Percentiles rank a stretch among this genome's conserved stretches.
These are phyloP conservation scores for Psittacus erithacus DNA, from an alignment of 2,113 vertebrate species.

Conservation along the genomic window DNA sequence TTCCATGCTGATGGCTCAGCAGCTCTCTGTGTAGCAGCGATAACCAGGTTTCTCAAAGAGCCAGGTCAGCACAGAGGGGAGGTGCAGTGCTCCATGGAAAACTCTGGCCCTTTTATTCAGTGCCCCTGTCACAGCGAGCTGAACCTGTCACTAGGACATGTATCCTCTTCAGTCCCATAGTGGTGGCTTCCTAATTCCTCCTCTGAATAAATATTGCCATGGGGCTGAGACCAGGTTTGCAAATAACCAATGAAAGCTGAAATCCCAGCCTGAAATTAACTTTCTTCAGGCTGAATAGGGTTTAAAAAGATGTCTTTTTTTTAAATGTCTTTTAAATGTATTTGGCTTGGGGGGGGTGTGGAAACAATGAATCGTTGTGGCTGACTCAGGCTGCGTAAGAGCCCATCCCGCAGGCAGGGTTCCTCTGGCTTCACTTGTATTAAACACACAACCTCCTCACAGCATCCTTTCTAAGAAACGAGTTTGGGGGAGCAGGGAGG, in stretches of 20 bases:
- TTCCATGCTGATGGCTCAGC: background rate
- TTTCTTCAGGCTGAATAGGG: background rate
- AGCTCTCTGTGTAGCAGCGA: background rate
- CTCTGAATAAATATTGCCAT: background rate
- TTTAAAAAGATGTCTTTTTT: background rate
- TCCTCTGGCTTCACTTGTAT: background rate
- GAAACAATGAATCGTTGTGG: background rate
- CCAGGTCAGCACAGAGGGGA: background rate
- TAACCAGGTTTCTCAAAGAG: background rate
- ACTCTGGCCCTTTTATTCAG: background rate
- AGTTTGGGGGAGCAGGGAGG: background rate
- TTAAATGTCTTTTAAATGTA: background rate
- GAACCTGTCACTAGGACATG: background rate
- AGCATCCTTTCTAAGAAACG: background rate
- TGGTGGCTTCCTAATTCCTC: background rate
- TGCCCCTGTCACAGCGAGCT: background rate
- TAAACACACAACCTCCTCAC: background rate
- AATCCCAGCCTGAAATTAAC: constrained; percentile 34
- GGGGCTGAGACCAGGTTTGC: background rate
- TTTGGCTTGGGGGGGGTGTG: background rate
- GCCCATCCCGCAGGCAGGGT: background rate
- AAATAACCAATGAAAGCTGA: background rate
- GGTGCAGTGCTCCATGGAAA: background rate
- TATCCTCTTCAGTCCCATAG: background rate
- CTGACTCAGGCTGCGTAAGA: background rate